Percentiles rank a stretch among this genome's conserved stretches.
These are phyloP conservation scores for Hoplodrina blanda DNA, from an alignment of 2,888 invertebrate genomes.

Conservation along the genomic window DNA sequence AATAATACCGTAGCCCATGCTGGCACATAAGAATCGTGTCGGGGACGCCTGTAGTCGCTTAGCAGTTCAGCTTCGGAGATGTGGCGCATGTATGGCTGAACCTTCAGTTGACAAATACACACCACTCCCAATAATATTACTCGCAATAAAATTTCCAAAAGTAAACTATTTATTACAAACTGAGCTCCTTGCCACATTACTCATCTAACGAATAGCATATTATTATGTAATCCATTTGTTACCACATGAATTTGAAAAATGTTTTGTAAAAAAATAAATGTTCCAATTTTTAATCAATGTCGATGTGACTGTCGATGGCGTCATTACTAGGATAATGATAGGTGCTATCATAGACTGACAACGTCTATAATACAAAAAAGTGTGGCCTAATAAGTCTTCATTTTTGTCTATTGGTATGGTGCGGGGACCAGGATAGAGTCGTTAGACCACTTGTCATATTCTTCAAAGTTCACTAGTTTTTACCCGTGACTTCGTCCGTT, in stretches of 20 bases:
- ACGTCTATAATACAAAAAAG: background rate
- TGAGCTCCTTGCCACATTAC: slow-evolving; percentile 65
- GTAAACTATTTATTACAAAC: slow-evolving; percentile 56
- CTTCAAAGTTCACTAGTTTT: no score
- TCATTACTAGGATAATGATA: background rate
- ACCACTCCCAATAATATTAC: slow-evolving; percentile 68
- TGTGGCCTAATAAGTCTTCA: no score
- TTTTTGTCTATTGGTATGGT: no score
- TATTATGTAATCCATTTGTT: slow-evolving; percentile 17
- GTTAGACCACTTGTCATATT: no score
- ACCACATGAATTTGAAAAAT: slow-evolving; percentile 39
- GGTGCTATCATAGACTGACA: slow-evolving; percentile 20
- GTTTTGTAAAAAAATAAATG: slow-evolving; percentile 11
- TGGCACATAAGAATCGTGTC: slow-evolving; percentile 92
- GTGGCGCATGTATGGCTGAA: slow-evolving; percentile 92
- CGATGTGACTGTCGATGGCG: background rate
- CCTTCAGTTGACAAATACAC: slow-evolving; percentile 88
- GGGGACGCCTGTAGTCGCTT: slow-evolving; percentile 93
- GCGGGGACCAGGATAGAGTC: no score
- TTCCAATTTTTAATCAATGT: background rate
- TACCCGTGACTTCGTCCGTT: no score
- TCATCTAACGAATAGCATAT: slow-evolving; percentile 26
- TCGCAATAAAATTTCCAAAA: slow-evolving; percentile 71
- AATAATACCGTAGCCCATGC: slow-evolving; percentile 91
- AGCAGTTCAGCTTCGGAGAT: slow-evolving; percentile 94